Evolutionary conservation across 35 echinoderm and acorn worm species (phyloP).

Genomic region (Nesometra sesokonis): DNA sequence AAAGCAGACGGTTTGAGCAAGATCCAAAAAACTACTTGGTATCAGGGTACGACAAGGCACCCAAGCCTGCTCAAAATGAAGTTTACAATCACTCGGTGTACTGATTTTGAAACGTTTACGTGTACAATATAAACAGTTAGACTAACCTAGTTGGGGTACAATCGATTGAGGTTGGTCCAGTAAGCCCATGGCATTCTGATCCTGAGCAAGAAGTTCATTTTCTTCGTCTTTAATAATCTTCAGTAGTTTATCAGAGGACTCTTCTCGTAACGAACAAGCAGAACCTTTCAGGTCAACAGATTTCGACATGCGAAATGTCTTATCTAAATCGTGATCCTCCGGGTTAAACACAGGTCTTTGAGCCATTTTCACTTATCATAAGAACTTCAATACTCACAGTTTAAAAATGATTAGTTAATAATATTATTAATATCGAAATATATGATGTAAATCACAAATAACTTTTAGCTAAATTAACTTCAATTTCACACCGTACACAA

Average conservation of each 20-base stretch:
- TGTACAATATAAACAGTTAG: not conserved
- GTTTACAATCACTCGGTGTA: not conserved
- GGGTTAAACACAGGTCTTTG: conserved; percentile 54
- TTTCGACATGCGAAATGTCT: conserved; percentile 90
- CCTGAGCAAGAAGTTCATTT: conserved; percentile 18
- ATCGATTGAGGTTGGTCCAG: not conserved
- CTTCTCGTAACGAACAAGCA: conserved; percentile 92
- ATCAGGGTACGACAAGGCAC: not conserved
- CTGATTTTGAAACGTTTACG: not conserved
- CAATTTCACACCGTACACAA: not conserved
- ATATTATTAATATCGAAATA: not conserved
- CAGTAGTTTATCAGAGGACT: conserved; percentile 96
- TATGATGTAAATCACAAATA: not conserved
- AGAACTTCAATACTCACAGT: not conserved
- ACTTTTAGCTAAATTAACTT: not conserved
- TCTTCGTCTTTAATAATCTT: conserved; percentile 80
- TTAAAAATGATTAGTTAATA: not conserved
- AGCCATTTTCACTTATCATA: conserved; percentile 17
- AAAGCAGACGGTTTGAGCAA: not conserved
- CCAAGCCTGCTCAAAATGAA: not conserved
- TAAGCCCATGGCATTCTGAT: not conserved
- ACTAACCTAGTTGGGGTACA: not conserved
- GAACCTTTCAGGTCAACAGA: conserved; percentile 89
- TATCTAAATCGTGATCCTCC: conserved; percentile 80
- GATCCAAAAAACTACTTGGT: not conserved